Evolutionary conservation across 2,797 vertebrate species (phyloP).

Genomic region (Xiphophorus birchmanni): DNA sequence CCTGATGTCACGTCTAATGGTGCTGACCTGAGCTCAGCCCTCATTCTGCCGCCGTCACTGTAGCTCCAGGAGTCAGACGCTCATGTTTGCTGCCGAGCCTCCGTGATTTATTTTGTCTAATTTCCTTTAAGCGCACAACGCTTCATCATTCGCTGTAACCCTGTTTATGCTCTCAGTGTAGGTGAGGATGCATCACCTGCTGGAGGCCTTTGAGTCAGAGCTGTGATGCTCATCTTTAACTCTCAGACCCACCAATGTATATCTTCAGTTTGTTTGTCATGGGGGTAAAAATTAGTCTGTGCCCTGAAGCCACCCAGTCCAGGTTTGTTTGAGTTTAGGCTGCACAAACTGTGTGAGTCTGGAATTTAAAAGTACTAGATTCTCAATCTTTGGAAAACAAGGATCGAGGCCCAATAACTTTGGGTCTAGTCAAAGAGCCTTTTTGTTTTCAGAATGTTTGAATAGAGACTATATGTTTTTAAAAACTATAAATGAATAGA

Average conservation of each 20-base stretch:
- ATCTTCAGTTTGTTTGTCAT: neutral
- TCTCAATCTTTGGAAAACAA: neutral
- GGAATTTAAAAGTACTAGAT: neutral
- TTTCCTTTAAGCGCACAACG: slow-evolving; percentile 30
- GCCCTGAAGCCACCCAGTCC: neutral
- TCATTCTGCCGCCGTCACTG: slow-evolving; percentile 6
- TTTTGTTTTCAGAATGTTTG: neutral
- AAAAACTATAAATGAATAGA: neutral
- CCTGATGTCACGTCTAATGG: slow-evolving; percentile 32
- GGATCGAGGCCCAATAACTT: neutral
- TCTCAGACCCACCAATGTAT: slow-evolving; percentile 12
- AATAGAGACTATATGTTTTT: neutral
- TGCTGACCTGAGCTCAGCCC: slow-evolving; percentile 37
- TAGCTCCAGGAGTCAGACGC: slow-evolving; percentile 25
- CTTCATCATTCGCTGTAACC: slow-evolving; percentile 26
- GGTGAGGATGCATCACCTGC: slow-evolving; percentile 8
- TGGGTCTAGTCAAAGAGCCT: neutral
- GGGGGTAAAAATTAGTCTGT: neutral
- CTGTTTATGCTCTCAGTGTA: slow-evolving; percentile 5
- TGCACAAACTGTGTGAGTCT: neutral
- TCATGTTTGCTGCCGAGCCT: neutral
- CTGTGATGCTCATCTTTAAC: slow-evolving; percentile 17
- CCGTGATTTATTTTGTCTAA: slow-evolving; percentile 44
- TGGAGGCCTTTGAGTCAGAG: slow-evolving; percentile 4
- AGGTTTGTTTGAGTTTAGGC: neutral